These are phyloP conservation scores for Carassius gibelio DNA, from an alignment of 2,113 vertebrate genomes.

Conservation along the genomic window DNA sequence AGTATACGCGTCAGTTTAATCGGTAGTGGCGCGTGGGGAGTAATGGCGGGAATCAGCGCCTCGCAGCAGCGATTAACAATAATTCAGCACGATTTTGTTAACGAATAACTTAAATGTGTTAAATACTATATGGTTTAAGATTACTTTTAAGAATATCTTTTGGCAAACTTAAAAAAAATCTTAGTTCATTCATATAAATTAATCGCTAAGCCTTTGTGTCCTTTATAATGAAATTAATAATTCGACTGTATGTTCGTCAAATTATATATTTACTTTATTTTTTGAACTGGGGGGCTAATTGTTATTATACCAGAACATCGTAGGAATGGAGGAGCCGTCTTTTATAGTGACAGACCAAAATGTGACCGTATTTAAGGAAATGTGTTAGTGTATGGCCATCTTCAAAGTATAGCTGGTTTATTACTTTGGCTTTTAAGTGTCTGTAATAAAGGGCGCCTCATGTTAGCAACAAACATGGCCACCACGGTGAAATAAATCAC, in stretches of 20 bases:
- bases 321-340: neutral
- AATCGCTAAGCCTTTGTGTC: neutral
- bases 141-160: neutral
- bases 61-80: neutral
- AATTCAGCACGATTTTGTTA: neutral
- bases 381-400: neutral
- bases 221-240: neutral
- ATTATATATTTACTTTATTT: neutral
- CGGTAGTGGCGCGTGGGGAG: conserved; percentile 22
- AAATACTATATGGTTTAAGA: neutral
- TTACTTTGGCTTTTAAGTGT: conserved; percentile 47
- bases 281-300: neutral
- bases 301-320: neutral
- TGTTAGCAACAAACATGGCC: conserved; percentile 78
- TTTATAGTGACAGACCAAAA: neutral
- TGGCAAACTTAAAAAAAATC: neutral
- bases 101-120: neutral
- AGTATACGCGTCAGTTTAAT: neutral
- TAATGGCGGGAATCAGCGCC: conserved; percentile 53
- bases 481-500: conserved; percentile 69
- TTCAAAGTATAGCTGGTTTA: neutral
- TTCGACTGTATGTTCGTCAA: neutral
- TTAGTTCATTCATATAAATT: neutral
- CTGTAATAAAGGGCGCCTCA: conserved; percentile 62
- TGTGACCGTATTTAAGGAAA: neutral